A percentile compares a stretch with the other conserved stretches of the same genome.
phyloP scores from a whole-genome alignment of 2,888 invertebrate species.

The Harpalus rufipes region DNA sequence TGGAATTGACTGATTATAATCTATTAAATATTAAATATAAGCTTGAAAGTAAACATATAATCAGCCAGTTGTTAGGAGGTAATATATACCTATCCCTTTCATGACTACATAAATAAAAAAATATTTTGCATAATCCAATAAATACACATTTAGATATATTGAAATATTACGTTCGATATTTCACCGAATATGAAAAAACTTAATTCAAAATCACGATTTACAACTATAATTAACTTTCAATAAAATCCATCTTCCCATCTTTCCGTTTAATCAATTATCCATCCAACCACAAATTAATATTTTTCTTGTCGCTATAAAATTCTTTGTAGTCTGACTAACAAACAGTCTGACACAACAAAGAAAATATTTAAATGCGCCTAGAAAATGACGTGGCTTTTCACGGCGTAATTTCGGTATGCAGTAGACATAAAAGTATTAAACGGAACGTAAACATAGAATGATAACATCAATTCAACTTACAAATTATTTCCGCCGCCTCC shows the following conservation, averaged over 20 bases:
- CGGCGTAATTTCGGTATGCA: constrained; percentile 13
- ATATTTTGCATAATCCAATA: no score
- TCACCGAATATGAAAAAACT: not conserved
- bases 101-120: no score
- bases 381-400: not conserved
- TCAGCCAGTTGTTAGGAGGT: no score
- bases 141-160: no score
- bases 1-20: no score
- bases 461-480: constrained; percentile 39
- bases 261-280: not conserved
- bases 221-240: not conserved
- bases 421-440: constrained; percentile 11
- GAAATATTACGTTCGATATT: no score
- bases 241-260: not conserved
- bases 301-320: not conserved
- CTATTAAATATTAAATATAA: no score
- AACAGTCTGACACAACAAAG: constrained; percentile 10
- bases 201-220: not conserved
- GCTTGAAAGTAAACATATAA: no score
- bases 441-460: constrained; percentile 4
- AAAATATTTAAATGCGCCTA: not conserved
- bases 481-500: constrained; percentile 5
- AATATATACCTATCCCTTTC: no score
- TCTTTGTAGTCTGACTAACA: not conserved
- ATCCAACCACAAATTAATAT: constrained; percentile 4